Base-by-base conservation (phyloP, 2,113 vertebrate species). In the Perca flavescens region DNA sequence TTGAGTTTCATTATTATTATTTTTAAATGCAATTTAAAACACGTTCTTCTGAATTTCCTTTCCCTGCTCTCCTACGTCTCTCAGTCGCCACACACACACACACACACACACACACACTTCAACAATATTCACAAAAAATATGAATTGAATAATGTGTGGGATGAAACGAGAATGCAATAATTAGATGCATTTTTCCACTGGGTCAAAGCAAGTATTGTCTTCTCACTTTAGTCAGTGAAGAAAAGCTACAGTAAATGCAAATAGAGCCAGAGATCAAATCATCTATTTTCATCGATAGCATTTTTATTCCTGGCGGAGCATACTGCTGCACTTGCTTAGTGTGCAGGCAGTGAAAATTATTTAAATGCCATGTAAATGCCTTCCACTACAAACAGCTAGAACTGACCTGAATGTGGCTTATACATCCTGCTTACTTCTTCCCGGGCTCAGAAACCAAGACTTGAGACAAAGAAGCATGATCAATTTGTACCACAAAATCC, bases 351-450 rank as follows among this genome's bases (percentile, higher is more conserved):
- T 50, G 25, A 66, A 49, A 90, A 79, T 74, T 70, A 91, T 91
- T 91, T 70, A 87, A 92, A 89, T 82, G 17, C 28, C 53, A 88
- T 82, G 79, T 58, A 88, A 89, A 87, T 80, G 17, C 34, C 57
- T 67, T n/a, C 80, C 62, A 76, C 61, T 82, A 57, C 80, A 77
- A 78, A 79, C 65, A 74, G 77, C 74, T 67, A 66, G 47, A 43
- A 61, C 28, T 56, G 34, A 65, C 40, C 58, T 57, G 67, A 80
- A 87, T 71, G 47, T 52, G 14, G 49, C 49, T 72, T 66, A 82
- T 61, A 66, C 74, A 79, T 63, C 64, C 53, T 66, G 9, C 6
- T 34, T 31, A n/a, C 15, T 52, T 60, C 17, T 67, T 56, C 53
- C 34, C n/a, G 40, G n/a, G 22, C 46, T 54, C 34, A 72, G 60